These are phyloP conservation scores for Oryzias dopingdopingensis DNA, from an alignment of 2,797 vertebrate genomes.

Conservation along the genomic window DNA sequence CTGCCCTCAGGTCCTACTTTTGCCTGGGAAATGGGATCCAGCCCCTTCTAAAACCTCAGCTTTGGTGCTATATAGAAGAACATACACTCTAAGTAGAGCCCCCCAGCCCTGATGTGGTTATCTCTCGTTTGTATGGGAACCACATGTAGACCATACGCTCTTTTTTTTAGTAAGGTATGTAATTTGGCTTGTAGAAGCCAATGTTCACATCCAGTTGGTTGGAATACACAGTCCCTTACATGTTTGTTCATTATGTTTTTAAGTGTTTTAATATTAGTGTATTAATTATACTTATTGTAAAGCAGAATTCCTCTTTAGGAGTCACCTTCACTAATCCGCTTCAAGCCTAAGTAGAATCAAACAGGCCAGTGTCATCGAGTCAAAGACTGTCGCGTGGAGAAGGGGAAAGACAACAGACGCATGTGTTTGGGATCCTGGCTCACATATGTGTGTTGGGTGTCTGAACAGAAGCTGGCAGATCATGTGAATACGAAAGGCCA, in stretches of 20 bases:
- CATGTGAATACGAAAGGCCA: constrained; percentile 75
- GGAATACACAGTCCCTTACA: too few species aligned
- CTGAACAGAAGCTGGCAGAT: constrained; percentile 61
- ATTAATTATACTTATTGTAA: constrained; percentile 78
- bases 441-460: constrained; percentile 23
- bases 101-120: constrained; percentile 68
- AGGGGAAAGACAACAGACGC: constrained; percentile 35
- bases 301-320: constrained; percentile 65
- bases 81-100: constrained; percentile 50
- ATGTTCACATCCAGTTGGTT: too few species aligned
- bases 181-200: constrained; percentile 34
- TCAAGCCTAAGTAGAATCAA: constrained; percentile 70
- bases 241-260: constrained; percentile 18
- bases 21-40: constrained; percentile 87
- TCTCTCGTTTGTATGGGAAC: constrained; percentile 70
- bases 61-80: constrained; percentile 59
- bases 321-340: constrained; percentile 81
- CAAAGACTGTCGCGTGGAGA: constrained; percentile 49
- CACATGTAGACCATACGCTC: constrained; percentile 64
- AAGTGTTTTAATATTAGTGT: constrained; percentile 78
- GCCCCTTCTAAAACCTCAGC: constrained; percentile 70
- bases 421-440: constrained; percentile 12
- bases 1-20: constrained; percentile 84
- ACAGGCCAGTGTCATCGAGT: constrained; percentile 60
- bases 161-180: constrained; percentile 39